Percentiles rank a stretch among this genome's conserved stretches.
These are phyloP conservation scores for Brassicogethes aeneus DNA, from an alignment of 2,888 invertebrate species.

Conservation along the genomic window DNA sequence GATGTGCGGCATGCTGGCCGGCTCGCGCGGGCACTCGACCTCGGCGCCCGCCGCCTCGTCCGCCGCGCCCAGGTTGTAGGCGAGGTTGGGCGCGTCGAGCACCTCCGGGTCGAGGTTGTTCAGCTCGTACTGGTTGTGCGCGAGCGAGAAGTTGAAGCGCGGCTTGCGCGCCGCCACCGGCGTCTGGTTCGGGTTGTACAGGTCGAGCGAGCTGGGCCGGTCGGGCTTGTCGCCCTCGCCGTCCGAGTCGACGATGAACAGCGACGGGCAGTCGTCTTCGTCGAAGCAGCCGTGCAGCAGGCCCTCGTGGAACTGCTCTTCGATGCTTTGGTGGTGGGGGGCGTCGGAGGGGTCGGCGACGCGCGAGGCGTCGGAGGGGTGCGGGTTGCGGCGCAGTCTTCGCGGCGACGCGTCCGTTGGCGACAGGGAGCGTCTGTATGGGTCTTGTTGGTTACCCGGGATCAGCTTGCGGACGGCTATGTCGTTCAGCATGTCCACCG, in stretches of 20 bases:
- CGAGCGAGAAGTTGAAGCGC: constrained; percentile 59
- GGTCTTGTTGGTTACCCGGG: constrained; percentile 44
- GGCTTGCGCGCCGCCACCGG: constrained; percentile 56
- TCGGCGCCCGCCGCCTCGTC: constrained; percentile 39
- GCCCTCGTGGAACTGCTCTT: constrained; percentile 42
- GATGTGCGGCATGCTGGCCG: constrained; percentile 48
- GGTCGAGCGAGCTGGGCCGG: constrained; percentile 54
- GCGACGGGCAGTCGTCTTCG: constrained; percentile 37
- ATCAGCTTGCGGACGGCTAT: constrained; percentile 67
- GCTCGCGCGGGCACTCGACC: constrained; percentile 42
- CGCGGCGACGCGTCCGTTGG: constrained; percentile 52
- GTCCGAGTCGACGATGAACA: constrained; percentile 36
- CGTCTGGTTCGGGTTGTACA: constrained; percentile 53
- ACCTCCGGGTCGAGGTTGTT: constrained; percentile 58
- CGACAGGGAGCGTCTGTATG: constrained; percentile 42
- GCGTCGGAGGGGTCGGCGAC: constrained; percentile 20
- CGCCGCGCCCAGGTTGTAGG: constrained; percentile 39
- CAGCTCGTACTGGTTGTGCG: constrained; percentile 56
- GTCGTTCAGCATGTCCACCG: constrained; percentile 76
- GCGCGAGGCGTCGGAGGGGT: constrained; percentile 41
- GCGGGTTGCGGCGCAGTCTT: constrained; percentile 33
- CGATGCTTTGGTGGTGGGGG: constrained; percentile 27
- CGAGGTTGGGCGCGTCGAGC: constrained; percentile 50
- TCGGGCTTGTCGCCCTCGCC: constrained; percentile 38
- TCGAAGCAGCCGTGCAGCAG: constrained; percentile 35